These are phyloP conservation scores for Hydraecia micacea DNA, from an alignment of 2,888 invertebrate species.

Conservation along the genomic window DNA sequence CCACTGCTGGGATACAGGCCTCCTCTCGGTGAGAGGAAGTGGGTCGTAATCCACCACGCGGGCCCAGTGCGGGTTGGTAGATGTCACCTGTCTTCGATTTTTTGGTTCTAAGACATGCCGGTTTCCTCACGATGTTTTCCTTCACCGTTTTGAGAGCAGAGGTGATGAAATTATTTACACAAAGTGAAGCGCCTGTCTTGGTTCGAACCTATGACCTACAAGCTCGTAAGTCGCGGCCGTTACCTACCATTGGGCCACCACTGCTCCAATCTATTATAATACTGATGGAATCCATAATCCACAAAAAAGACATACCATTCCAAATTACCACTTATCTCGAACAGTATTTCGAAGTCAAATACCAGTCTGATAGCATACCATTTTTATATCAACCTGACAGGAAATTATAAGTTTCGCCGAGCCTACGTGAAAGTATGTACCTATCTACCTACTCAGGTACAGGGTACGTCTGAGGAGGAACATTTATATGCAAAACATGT, in stretches of 20 bases:
- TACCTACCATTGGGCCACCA: too few species aligned
- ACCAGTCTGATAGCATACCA: slow-evolving; percentile 25
- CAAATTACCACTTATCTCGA: not conserved
- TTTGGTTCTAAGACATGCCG: not conserved
- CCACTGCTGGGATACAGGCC: not conserved
- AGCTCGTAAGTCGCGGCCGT: too few species aligned
- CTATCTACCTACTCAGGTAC: slow-evolving; percentile 12
- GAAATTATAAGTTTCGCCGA: slow-evolving; percentile 61
- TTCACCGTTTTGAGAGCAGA: not conserved
- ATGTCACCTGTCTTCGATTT: not conserved
- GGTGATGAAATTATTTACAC: not conserved
- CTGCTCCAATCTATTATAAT: not conserved
- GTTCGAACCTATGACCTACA: too few species aligned
- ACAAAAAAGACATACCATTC: not conserved
- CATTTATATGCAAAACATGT: slow-evolving; percentile 60
- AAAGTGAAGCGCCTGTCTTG: not conserved
- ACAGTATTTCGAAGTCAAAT: slow-evolving; percentile 26
- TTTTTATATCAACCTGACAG: slow-evolving; percentile 53
- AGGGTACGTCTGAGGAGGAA: slow-evolving; percentile 14
- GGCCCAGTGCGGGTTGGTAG: not conserved
- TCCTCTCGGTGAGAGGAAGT: not conserved
- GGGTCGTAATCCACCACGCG: not conserved
- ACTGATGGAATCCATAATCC: not conserved
- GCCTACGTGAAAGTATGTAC: slow-evolving; percentile 65
- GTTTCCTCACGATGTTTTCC: not conserved